A percentile compares a stretch with the other conserved stretches of the same genome.
Evolutionary conservation across 1,140 invertebrate species (phyloP).

Genomic region (Chelonus insularis): DNA sequence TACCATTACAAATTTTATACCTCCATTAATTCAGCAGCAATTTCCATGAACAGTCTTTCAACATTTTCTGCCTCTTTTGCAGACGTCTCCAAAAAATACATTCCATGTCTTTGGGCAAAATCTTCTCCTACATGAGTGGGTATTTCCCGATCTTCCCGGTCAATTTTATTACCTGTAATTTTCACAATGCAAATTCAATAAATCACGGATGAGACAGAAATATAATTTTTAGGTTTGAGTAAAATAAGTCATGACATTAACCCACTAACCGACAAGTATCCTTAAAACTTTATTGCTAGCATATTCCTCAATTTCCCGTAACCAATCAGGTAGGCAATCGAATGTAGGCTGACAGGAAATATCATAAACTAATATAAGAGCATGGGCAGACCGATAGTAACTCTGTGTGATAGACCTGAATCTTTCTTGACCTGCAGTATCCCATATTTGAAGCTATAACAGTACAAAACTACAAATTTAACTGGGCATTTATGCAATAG

Average conservation of each 20-base stretch:
- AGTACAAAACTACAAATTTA: conserved; percentile 6
- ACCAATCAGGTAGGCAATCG: conserved; percentile 93
- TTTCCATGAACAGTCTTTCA: conserved; percentile 94
- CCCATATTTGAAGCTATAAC: conserved; percentile 94
- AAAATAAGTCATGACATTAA: no score
- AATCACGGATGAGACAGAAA: no score
- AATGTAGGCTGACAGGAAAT: conserved; percentile 97
- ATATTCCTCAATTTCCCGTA: conserved; percentile 95
- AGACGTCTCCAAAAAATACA: conserved; percentile 98
- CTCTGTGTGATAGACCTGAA: conserved; percentile 98
- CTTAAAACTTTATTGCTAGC: conserved; percentile 91
- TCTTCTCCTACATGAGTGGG: conserved; percentile 93
- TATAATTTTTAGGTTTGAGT: no score
- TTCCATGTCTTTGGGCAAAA: conserved; percentile 91
- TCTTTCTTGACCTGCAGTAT: conserved; percentile 95
- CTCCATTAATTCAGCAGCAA: conserved; percentile 90
- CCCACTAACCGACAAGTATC: conserved; percentile 81
- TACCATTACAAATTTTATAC: no score
- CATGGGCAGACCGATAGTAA: conserved; percentile 97
- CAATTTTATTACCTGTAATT: conserved; percentile 88
- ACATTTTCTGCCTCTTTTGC: conserved; percentile 98
- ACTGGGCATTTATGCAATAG: conserved; percentile 6
- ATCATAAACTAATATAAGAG: conserved; percentile 96
- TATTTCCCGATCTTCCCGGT: conserved; percentile 92
- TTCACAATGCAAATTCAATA: not conserved